These are phyloP conservation scores for Bradypodion pumilum DNA, from an alignment of 2,797 vertebrate genomes.

Conservation along the genomic window DNA sequence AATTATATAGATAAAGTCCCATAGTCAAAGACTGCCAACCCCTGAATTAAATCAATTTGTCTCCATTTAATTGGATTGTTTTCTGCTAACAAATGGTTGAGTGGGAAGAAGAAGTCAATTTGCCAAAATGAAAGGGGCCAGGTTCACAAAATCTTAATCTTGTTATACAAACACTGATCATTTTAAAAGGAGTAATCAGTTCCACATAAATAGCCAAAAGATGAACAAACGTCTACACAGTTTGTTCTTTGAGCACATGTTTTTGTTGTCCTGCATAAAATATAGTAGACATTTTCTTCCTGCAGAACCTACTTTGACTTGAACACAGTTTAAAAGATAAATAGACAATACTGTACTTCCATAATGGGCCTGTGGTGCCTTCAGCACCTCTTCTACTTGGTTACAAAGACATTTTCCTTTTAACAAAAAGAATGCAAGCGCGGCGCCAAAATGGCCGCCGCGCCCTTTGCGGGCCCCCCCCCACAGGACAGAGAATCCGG, in stretches of 20 bases:
- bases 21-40: not conserved
- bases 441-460: too few relatives aligned
- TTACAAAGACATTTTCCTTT: not conserved
- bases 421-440: not conserved
- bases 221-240: not conserved
- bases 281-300: not conserved
- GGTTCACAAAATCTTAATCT: not conserved
- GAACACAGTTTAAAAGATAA: not conserved
- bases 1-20: not conserved
- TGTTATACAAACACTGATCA: not conserved
- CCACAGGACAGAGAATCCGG: too few relatives aligned
- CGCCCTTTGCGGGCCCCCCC: too few relatives aligned
- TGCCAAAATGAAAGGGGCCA: slow-evolving; percentile 11
- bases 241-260: slow-evolving; percentile 4
- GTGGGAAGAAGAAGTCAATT: not conserved
- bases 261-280: not conserved
- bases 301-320: not conserved
- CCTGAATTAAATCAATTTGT: not conserved
- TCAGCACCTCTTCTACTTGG: not conserved
- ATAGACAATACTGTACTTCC: not conserved
- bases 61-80: not conserved
- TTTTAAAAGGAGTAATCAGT: slow-evolving; percentile 5
- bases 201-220: not conserved
- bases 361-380: not conserved
- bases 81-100: not conserved